These are phyloP conservation scores for Dynastes grantii DNA, from an alignment of 2,888 invertebrate genomes.

Conservation along the genomic window DNA sequence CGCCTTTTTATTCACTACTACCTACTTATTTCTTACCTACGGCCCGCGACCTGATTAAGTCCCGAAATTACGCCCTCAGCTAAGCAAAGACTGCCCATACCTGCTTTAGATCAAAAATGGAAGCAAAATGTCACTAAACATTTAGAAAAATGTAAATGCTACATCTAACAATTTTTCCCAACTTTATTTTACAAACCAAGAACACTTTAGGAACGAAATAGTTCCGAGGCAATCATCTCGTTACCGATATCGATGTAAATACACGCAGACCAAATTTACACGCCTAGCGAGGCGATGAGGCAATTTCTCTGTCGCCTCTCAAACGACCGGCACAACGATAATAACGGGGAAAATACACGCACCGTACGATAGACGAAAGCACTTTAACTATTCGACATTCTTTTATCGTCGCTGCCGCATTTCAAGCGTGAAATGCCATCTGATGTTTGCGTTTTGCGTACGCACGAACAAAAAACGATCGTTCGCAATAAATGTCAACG, in stretches of 20 bases:
- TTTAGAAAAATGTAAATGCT: too few relatives aligned
- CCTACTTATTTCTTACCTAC: too few relatives aligned
- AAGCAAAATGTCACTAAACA: too few relatives aligned
- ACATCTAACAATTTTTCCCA: too few relatives aligned
- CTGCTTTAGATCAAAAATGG: too few relatives aligned
- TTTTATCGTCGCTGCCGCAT: conserved; percentile 6
- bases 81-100: too few relatives aligned
- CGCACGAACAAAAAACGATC: conserved; percentile 28
- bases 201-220: not conserved
- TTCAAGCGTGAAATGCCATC: conserved; percentile 43
- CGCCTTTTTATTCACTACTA: too few relatives aligned
- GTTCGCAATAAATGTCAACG: conserved; percentile 37
- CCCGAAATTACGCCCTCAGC: too few relatives aligned
- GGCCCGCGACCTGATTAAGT: too few relatives aligned
- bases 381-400: conserved; percentile 21
- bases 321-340: not conserved
- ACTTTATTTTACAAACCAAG: not conserved
- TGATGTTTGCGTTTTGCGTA: conserved; percentile 25
- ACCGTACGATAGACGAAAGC: not conserved
- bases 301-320: not conserved
- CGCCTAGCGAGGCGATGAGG: not conserved
- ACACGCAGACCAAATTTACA: not conserved
- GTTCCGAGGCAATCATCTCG: not conserved
- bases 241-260: conserved; percentile 13
- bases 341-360: not conserved